Evolutionary conservation across 2,113 vertebrate genomes (phyloP).

Genomic region (Otolemur garnettii): DNA sequence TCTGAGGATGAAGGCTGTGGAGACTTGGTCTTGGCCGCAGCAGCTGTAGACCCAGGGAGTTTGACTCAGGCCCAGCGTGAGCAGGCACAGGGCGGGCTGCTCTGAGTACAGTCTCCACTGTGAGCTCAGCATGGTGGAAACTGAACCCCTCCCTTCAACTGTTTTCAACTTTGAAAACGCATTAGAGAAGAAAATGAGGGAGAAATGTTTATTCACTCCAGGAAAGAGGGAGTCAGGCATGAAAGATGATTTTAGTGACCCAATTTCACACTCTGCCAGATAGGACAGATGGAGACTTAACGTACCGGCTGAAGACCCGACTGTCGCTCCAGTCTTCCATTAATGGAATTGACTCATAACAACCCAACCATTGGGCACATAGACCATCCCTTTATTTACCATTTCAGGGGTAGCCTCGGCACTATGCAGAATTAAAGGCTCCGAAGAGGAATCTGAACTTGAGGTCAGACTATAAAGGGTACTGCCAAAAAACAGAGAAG

Average conservation of each 20-base stretch:
- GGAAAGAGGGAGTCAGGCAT: not conserved
- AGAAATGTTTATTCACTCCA: not conserved
- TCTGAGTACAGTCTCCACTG: not conserved
- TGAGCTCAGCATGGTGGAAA: constrained; percentile 39
- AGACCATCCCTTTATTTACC: not conserved
- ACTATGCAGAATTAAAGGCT: not conserved
- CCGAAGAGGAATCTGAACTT: not conserved
- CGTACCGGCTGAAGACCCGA: not conserved
- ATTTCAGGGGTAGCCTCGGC: not conserved
- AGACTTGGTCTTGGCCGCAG: not conserved
- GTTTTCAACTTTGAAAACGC: constrained; percentile 43
- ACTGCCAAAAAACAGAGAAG: not conserved
- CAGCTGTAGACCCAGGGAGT: not conserved
- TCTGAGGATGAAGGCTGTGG: not conserved
- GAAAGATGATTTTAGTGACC: constrained; percentile 43
- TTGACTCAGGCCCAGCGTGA: not conserved
- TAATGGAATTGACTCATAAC: not conserved
- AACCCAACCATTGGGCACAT: not conserved
- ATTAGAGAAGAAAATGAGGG: not conserved
- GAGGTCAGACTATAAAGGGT: not conserved
- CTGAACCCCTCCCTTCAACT: not conserved
- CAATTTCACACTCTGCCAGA: not conserved
- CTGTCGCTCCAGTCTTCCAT: not conserved
- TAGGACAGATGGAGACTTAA: not conserved
- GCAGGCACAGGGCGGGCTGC: too few relatives aligned